A percentile compares a stretch with the other conserved stretches of the same genome.
phyloP scores from a whole-genome alignment of 2,888 invertebrate species.

The Molanna angustata region DNA sequence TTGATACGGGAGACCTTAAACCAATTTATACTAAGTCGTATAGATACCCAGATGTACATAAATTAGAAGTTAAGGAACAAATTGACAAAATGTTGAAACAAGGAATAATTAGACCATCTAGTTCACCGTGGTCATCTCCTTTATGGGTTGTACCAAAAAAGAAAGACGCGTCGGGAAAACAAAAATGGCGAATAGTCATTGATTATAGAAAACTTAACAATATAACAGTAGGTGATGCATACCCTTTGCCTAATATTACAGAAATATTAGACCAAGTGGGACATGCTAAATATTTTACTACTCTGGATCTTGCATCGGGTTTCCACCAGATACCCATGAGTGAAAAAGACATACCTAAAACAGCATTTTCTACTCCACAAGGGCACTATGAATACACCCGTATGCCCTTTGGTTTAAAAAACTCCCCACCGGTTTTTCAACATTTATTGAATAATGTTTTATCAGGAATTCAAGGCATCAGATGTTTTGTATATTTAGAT shows the following conservation, averaged over 20 bases:
- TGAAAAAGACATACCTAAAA: conserved; percentile 29
- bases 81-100: conserved; percentile 34
- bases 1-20: conserved; percentile 29
- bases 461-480: conserved; percentile 31
- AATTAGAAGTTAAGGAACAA: conserved; percentile 36
- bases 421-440: conserved; percentile 35
- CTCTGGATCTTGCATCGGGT: conserved; percentile 36
- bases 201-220: conserved; percentile 34
- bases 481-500: conserved; percentile 38
- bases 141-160: conserved; percentile 29
- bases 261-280: conserved; percentile 36
- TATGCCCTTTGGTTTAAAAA: conserved; percentile 35
- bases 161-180: conserved; percentile 21
- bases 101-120: conserved; percentile 35
- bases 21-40: conserved; percentile 36
- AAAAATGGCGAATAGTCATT: conserved; percentile 35
- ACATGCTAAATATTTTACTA: conserved; percentile 34
- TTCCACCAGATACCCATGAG: conserved; percentile 38
- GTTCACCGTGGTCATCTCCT: conserved; percentile 29
- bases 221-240: conserved; percentile 20
- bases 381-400: conserved; percentile 35
- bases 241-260: conserved; percentile 27
- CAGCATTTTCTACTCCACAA: conserved; percentile 33
- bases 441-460: conserved; percentile 35
- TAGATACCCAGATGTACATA: conserved; percentile 36